phyloP scores from a whole-genome alignment of 2,888 invertebrate genomes.

The Actias luna region DNA sequence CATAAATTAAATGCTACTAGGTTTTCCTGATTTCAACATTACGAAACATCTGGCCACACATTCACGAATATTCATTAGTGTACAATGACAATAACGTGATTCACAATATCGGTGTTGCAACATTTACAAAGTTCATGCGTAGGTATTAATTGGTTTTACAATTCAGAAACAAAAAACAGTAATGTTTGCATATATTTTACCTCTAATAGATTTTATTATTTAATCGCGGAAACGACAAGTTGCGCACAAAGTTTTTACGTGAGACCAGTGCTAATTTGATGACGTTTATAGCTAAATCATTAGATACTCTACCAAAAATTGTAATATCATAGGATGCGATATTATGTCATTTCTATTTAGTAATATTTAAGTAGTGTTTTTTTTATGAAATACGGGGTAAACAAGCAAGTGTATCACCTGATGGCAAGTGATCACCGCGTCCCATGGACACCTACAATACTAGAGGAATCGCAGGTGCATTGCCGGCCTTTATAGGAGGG shows the following conservation, averaged over 20 bases:
- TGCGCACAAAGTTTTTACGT: not conserved
- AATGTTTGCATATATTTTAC: not conserved
- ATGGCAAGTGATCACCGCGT: too few relatives aligned
- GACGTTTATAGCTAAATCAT: not conserved
- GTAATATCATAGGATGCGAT: too few relatives aligned
- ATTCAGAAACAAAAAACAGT: not conserved
- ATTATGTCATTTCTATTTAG: too few relatives aligned
- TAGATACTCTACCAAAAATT: not conserved
- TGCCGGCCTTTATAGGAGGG: too few relatives aligned
- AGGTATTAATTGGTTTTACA: not conserved
- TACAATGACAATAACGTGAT: constrained; percentile 48
- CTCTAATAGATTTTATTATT: not conserved
- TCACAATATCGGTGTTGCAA: constrained; percentile 33
- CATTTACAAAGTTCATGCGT: constrained; percentile 2
- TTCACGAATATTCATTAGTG: constrained; percentile 40
- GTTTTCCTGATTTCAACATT: constrained; percentile 21
- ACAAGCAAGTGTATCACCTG: too few relatives aligned
- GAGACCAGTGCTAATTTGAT: not conserved
- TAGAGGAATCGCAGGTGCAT: too few relatives aligned
- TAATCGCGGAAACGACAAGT: not conserved
- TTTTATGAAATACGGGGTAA: too few relatives aligned
- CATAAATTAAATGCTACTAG: not conserved
- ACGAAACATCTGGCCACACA: constrained; percentile 22
- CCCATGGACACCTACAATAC: too few relatives aligned
- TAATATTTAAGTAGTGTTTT: too few relatives aligned